Base-by-base conservation (phyloP, 2,888 invertebrate genomes). In the Notocelia uddmanniana region DNA sequence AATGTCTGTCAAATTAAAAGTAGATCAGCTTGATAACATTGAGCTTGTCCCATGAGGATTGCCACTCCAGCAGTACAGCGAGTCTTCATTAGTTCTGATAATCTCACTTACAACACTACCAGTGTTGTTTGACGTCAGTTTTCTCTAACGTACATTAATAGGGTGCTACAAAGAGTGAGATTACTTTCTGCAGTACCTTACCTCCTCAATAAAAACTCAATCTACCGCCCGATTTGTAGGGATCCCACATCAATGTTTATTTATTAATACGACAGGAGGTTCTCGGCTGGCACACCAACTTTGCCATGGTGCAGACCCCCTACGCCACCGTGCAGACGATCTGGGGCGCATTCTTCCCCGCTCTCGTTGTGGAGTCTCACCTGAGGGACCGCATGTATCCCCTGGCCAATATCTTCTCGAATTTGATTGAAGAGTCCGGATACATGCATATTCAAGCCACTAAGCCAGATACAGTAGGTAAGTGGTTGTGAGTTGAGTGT, bases 391-490 rank as follows among this genome's bases (percentile, higher is more conserved):
- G 76, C 77, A 80, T 91, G 73, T 91, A 90, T 45, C 91, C 91
- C 0, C 68, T 89, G 2, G 74, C 74, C 0, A 68, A 73, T 19
- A 54, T 45, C 26, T 52, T 73, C 31, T 57, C 68, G 2, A 68
- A 52, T 21, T 3, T 76, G 15, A 50, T 76, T 0, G 75, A 76
- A 31, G 75, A 76, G 55, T 59, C 73, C 0, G 77, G 77, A 10
- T 77, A 77, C 74, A 81, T 96, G 76, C 97, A 97, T 83, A 77
- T 97, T 21, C 97, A 98, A 83, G 95, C 96, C 0, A 97, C 97
- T 0, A 97, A 97, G 85, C 97, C 97, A 3, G 97, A 97, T 79
- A 97, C 97, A 0, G 90, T 97, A 73, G 97, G 97, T 95, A 81
- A 82, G 87, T 76, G 8, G 6, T 15, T 41, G n/a, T n/a, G 41